A percentile compares a stretch with the other conserved stretches of the same genome.
Conservation (phyloP, 2,888 invertebrate species). For the Pemphredon lugubris region DNA sequence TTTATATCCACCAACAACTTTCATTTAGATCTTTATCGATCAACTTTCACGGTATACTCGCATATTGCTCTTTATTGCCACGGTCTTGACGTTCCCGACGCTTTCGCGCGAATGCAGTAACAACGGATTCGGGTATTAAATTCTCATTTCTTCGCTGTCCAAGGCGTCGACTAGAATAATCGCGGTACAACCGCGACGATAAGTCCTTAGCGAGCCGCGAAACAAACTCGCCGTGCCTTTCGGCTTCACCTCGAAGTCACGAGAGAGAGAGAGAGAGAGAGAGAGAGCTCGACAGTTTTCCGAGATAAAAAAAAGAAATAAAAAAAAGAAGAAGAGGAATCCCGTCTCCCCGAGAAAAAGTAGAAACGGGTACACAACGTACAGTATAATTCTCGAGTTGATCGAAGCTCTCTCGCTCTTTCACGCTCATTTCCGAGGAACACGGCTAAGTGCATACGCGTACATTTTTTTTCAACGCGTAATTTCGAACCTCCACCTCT, state of each 20-base stretch:
- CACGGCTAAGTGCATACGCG: conserved; percentile 20
- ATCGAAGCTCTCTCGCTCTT: conserved; percentile 12
- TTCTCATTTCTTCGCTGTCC: conserved; percentile 1
- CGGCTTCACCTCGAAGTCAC: too few species aligned
- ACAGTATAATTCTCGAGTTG: conserved; percentile 5
- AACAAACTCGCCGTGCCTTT: too few species aligned
- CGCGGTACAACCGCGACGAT: not conserved
- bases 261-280: too few species aligned
- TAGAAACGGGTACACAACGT: too few species aligned
- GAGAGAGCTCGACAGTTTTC: too few species aligned
- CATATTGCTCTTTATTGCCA: conserved; percentile 51
- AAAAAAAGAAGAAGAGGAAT: too few species aligned
- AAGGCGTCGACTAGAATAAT: not conserved
- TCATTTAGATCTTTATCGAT: conserved; percentile 68
- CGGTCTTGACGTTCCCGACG: conserved; percentile 27
- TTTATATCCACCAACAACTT: conserved; percentile 61
- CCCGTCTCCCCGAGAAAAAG: too few species aligned
- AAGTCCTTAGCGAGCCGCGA: not conserved
- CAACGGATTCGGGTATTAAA: conserved; percentile 2
- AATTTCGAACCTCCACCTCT: conserved; percentile 33
- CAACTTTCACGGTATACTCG: conserved; percentile 62
- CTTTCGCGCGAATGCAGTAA: conserved; percentile 38
- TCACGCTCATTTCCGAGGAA: conserved; percentile 15
- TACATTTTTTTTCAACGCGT: conserved; percentile 20
- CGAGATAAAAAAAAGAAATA: too few species aligned